phyloP scores from a whole-genome alignment of 2,888 invertebrate genomes.

The Octodonta nipae region DNA sequence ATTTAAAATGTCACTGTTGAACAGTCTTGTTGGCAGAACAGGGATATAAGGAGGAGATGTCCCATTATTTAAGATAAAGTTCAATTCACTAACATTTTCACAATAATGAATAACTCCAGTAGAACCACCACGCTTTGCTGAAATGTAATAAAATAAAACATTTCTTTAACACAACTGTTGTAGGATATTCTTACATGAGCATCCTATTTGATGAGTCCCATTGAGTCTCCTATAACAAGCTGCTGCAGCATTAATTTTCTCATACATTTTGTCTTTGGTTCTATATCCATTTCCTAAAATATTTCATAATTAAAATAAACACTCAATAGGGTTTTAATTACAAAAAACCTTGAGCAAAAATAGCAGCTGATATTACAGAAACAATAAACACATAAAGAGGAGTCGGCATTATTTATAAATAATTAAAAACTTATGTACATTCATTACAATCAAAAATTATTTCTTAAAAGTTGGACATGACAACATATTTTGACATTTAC shows the following conservation, averaged over 20 bases:
- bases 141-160: conserved; percentile 6
- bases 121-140: conserved; percentile 63
- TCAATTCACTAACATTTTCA: conserved; percentile 47
- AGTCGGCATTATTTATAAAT: no score
- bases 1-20: conserved; percentile 42
- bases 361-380: no score
- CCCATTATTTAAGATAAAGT: conserved; percentile 58
- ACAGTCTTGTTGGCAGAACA: conserved; percentile 50
- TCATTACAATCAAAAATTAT: no score
- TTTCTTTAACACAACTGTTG: not conserved
- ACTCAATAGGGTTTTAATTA: no score
- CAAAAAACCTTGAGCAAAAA: no score
- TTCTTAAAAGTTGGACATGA: no score
- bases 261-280: conserved; percentile 70
- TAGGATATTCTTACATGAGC: conserved; percentile 61
- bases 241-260: conserved; percentile 52
- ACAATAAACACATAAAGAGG: no score
- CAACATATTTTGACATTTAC: no score
- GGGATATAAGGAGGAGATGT: conserved; percentile 72
- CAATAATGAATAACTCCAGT: conserved; percentile 74
- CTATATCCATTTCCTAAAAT: conserved; percentile 43
- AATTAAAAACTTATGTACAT: no score
- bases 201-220: conserved; percentile 90
- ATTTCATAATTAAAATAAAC: no score
- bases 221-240: conserved; percentile 84